Conservation (phyloP, 1,140 invertebrate species). For the Heliconius himera region DNA sequence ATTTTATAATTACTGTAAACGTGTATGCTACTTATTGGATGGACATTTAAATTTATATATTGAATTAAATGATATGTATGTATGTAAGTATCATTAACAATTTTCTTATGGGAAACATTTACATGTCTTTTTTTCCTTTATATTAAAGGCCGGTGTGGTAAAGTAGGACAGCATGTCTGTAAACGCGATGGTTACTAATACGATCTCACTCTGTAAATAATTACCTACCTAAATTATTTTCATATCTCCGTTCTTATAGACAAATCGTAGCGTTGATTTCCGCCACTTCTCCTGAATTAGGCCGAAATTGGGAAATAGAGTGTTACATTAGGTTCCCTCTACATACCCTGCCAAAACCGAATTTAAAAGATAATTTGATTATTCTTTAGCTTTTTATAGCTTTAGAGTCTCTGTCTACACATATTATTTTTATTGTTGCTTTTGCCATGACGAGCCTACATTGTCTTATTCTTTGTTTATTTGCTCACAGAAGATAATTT, state of each 20-base stretch:
- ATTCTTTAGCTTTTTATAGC: not conserved
- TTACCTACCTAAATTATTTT: not conserved
- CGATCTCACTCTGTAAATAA: not conserved
- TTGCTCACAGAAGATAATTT: slow-evolving; percentile 17
- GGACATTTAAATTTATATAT: no score
- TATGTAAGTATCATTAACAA: no score
- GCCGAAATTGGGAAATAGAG: no score
- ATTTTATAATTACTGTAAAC: no score
- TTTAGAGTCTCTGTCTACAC: not conserved
- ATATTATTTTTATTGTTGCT: not conserved
- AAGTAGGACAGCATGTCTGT: not conserved
- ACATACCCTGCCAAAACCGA: no score
- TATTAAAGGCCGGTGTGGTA: not conserved
- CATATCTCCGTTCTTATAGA: no score
- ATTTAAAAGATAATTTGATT: no score
- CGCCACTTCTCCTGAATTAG: no score
- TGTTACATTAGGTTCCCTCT: no score
- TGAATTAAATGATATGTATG: not conserved
- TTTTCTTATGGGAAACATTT: not conserved
- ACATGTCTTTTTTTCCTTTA: not conserved
- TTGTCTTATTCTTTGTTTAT: slow-evolving; percentile 15
- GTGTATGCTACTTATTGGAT: no score
- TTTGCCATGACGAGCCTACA: not conserved
- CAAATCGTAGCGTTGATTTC: no score
- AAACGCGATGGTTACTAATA: not conserved